A percentile compares a stretch with the other conserved stretches of the same genome.
These are phyloP conservation scores for Norana najaformis DNA, from an alignment of 2,888 invertebrate species.

Conservation along the genomic window DNA sequence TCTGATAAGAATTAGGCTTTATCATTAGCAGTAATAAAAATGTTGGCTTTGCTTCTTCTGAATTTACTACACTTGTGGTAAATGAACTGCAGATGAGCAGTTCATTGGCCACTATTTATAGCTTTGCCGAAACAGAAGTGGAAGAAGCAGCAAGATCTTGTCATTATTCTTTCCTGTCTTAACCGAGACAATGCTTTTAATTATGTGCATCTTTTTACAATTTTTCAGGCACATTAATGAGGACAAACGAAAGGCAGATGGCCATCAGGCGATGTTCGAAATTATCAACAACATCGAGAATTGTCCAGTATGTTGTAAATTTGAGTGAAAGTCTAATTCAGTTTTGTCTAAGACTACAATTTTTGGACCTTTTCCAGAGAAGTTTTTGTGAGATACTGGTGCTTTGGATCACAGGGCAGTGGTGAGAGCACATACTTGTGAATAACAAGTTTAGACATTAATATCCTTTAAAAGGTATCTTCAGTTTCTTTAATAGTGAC, in stretches of 20 bases:
- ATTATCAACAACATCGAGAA: constrained; percentile 97
- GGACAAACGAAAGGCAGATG: constrained; percentile 93
- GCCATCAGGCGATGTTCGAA: constrained; percentile 91
- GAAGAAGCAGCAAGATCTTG: not conserved
- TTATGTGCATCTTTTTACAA: not conserved
- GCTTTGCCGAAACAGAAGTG: not conserved
- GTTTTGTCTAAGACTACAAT: not conserved
- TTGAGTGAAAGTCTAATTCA: constrained; percentile 8
- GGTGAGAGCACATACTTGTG: too few relatives aligned
- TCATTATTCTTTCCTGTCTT: not conserved
- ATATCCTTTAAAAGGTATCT: not conserved
- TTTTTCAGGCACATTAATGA: constrained; percentile 81
- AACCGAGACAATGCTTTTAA: not conserved
- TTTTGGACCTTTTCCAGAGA: not conserved
- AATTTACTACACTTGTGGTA: not conserved
- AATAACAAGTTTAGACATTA: not conserved
- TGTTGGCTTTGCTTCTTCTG: not conserved
- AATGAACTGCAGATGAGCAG: not conserved
- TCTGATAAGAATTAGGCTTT: not conserved
- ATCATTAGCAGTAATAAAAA: not conserved
- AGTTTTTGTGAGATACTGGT: not conserved
- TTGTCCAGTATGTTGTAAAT: constrained; percentile 74
- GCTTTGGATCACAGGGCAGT: not conserved
- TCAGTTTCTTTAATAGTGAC: not conserved
- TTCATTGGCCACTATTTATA: not conserved